Conservation (phyloP, 2,113 vertebrate genomes). For the Sebastes fasciatus region DNA sequence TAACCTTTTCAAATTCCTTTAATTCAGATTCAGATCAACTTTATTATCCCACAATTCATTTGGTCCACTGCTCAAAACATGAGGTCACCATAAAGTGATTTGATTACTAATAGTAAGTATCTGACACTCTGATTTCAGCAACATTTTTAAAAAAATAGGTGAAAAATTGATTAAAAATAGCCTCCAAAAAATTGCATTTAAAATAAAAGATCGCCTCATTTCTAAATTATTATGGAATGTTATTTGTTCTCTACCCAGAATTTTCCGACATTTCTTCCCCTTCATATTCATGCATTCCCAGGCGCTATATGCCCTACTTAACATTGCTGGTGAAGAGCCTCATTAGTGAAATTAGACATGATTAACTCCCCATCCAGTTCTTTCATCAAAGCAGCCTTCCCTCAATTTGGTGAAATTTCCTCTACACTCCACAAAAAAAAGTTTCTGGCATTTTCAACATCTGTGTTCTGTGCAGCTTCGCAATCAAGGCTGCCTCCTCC, state of each 20-base stretch:
- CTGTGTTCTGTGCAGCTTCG: conserved; percentile 28
- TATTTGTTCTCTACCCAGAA: not conserved
- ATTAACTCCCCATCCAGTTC: conserved; percentile 51
- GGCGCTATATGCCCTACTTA: conserved; percentile 39
- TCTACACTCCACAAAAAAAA: conserved; percentile 24
- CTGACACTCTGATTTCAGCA: not conserved
- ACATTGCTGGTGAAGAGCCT: conserved; percentile 52
- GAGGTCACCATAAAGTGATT: too few species aligned
- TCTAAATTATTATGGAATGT: not conserved
- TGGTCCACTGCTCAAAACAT: too few species aligned
- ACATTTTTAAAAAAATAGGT: not conserved
- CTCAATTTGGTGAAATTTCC: conserved; percentile 53
- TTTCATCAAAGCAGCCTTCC: conserved; percentile 56
- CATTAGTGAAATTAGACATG: conserved; percentile 61
- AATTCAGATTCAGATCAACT: too few species aligned
- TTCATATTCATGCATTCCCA: conserved; percentile 27
- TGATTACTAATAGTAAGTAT: not conserved
- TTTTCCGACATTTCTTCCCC: not conserved
- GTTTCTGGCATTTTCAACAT: conserved; percentile 47
- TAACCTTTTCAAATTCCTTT: too few species aligned
- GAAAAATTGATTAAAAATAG: not conserved
- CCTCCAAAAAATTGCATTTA: not conserved
- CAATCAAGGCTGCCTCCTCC: conserved; percentile 30
- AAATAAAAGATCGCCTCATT: conserved; percentile 1
- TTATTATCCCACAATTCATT: too few species aligned